These are phyloP conservation scores for Leptatherina wallacei DNA, from an alignment of 2,797 vertebrate species.

Conservation along the genomic window DNA sequence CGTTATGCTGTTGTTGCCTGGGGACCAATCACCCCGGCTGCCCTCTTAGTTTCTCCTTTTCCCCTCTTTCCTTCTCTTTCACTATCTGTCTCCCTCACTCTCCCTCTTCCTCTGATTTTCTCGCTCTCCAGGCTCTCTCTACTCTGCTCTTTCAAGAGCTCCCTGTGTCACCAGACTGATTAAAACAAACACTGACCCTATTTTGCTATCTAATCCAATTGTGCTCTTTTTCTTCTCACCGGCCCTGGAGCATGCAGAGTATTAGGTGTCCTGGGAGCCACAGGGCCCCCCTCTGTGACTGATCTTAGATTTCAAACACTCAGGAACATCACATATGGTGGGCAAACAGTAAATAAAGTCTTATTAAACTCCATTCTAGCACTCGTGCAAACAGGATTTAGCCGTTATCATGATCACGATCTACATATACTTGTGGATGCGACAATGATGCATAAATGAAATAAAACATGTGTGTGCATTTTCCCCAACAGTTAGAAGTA, in stretches of 20 bases:
- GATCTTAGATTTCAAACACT: constrained; percentile 86
- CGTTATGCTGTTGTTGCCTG: constrained; percentile 74
- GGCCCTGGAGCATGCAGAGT: constrained; percentile 83
- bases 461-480: constrained; percentile 1
- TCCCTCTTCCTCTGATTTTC: constrained; percentile 49
- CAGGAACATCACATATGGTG: constrained; percentile 79
- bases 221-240: constrained; percentile 84
- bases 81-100: constrained; percentile 58
- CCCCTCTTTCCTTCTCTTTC: constrained; percentile 49
- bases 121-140: constrained; percentile 73
- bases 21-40: constrained; percentile 79
- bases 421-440: constrained; percentile 13
- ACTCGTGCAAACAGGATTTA: constrained; percentile 37
- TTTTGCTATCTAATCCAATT: constrained; percentile 96
- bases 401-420: constrained; percentile 15
- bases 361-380: constrained; percentile 62
- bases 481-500: constrained; percentile 6
- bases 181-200: constrained; percentile 92
- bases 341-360: constrained; percentile 78
- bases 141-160: constrained; percentile 85
- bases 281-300: constrained; percentile 68
- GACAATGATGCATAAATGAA: constrained; percentile 17
- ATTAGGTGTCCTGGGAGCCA: constrained; percentile 85
- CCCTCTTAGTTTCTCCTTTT: constrained; percentile 62
- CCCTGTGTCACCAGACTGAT: constrained; percentile 90